phyloP scores from a whole-genome alignment of 2,888 invertebrate genomes.

The Deroplatys truncata region DNA sequence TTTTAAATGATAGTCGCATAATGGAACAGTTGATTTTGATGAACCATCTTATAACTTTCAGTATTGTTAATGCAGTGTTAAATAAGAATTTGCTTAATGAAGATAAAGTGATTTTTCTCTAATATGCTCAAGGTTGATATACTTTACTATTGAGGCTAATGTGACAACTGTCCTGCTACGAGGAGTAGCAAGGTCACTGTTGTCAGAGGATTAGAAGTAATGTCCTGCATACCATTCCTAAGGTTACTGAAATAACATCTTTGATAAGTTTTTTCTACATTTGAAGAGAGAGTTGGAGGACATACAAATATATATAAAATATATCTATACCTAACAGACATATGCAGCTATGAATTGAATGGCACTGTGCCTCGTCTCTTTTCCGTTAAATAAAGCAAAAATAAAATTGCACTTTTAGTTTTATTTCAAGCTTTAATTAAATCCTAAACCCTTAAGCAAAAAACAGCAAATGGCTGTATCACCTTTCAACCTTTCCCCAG shows the following conservation, averaged over 20 bases:
- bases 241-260: not conserved
- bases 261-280: not conserved
- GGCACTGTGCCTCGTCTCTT: not conserved
- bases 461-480: too few species aligned
- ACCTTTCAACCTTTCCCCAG: too few species aligned
- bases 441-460: not conserved
- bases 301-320: not conserved
- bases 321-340: not conserved
- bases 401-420: not conserved
- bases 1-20: not conserved
- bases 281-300: not conserved
- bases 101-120: not conserved
- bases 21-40: not conserved
- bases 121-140: not conserved
- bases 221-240: not conserved
- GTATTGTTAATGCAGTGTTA: not conserved
- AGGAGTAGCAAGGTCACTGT: not conserved
- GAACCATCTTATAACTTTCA: not conserved
- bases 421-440: not conserved
- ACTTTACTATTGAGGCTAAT: not conserved
- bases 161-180: not conserved
- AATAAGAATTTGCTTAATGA: not conserved
- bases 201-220: not conserved
- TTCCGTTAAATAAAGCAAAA: not conserved
- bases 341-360: not conserved